phyloP scores from a whole-genome alignment of 2,113 vertebrate species.

The Symphodus melops region DNA sequence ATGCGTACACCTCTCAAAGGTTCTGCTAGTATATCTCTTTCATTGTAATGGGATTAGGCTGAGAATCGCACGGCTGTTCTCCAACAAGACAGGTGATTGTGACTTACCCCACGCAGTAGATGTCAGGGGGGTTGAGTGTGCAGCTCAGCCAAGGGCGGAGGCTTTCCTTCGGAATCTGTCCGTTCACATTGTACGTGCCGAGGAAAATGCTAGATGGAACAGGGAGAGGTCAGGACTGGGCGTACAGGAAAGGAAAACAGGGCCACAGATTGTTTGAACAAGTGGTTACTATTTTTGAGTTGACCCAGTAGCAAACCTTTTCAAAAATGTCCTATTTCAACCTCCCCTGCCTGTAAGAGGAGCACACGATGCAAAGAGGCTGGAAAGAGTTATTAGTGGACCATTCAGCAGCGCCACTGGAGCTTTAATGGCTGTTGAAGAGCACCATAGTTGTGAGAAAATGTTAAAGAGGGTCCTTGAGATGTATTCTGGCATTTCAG shows the following conservation, averaged over 20 bases:
- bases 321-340: too few species aligned
- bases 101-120: slow-evolving; percentile 95
- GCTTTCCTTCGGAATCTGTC: slow-evolving; percentile 90
- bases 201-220: slow-evolving; percentile 89
- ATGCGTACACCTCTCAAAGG: slow-evolving; percentile 33
- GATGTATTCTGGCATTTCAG: slow-evolving; percentile 10
- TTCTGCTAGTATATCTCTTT: slow-evolving; percentile 21
- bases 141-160: slow-evolving; percentile 90
- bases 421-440: not conserved
- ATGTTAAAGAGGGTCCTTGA: not conserved
- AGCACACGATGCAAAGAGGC: not conserved
- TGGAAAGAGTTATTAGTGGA: not conserved
- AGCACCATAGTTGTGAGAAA: not conserved
- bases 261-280: too few species aligned
- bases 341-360: not conserved
- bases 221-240: not conserved
- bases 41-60: slow-evolving; percentile 33
- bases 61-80: slow-evolving; percentile 9
- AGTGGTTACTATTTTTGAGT: not conserved
- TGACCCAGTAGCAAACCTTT: too few species aligned
- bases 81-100: not conserved
- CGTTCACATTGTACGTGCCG: slow-evolving; percentile 96
- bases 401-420: not conserved
- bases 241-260: not conserved
- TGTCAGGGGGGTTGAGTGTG: slow-evolving; percentile 87